Conservation (phyloP, 2,888 invertebrate genomes). For the Phrixothrix hirtus region DNA sequence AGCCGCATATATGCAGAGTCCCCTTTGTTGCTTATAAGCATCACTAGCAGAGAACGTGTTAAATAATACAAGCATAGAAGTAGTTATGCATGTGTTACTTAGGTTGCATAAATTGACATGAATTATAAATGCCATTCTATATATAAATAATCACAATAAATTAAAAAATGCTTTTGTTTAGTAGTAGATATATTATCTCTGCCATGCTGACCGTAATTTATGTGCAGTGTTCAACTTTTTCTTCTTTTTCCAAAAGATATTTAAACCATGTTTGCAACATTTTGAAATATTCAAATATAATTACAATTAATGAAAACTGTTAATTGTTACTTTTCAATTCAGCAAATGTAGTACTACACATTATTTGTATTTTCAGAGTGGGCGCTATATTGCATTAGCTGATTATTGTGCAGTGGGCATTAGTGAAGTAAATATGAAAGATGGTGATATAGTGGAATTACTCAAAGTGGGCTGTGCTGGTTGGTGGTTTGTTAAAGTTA, state of each 20-base stretch:
- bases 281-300: too few species aligned
- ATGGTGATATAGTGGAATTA: conserved; percentile 88
- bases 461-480: conserved; percentile 93
- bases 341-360: background rate
- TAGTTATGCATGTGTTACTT: too few species aligned
- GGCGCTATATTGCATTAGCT: conserved; percentile 84
- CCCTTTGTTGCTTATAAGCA: too few species aligned
- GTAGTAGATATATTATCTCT: background rate
- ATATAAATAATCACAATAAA: too few species aligned
- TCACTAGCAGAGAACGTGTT: too few species aligned
- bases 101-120: too few species aligned
- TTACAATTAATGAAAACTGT: too few species aligned
- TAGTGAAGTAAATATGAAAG: conserved; percentile 86
- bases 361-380: conserved; percentile 62
- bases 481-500: conserved; percentile 93
- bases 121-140: too few species aligned
- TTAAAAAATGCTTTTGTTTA: too few species aligned
- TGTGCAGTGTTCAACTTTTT: background rate
- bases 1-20: too few species aligned
- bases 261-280: background rate
- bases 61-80: too few species aligned
- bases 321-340: background rate
- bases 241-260: background rate
- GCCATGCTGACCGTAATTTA: too few species aligned
- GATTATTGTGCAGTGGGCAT: conserved; percentile 92